phyloP scores from a whole-genome alignment of 2,888 invertebrate genomes.

The Empis livida region DNA sequence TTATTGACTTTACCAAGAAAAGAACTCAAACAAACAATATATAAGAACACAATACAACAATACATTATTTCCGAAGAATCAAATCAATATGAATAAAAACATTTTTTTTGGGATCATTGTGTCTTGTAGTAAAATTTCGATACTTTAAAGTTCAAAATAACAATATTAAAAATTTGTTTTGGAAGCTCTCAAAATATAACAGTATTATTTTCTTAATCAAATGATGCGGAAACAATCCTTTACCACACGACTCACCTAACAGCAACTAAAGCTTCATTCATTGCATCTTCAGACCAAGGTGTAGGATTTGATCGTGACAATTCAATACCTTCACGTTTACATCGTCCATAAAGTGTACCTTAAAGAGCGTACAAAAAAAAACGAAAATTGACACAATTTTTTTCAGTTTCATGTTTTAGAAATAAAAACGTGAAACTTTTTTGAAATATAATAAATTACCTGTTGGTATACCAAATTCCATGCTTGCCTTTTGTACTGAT shows the following conservation, averaged over 20 bases:
- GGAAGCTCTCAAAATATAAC: too few species aligned
- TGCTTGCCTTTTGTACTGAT: constrained; percentile 75
- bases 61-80: too few species aligned
- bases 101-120: too few species aligned
- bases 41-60: too few species aligned
- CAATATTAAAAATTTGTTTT: too few species aligned
- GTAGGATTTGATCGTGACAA: constrained; percentile 80
- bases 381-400: not conserved
- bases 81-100: too few species aligned
- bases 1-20: too few species aligned
- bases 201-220: too few species aligned
- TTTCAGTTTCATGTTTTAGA: not conserved
- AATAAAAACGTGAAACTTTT: not conserved
- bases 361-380: constrained; percentile 6
- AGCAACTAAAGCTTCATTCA: constrained; percentile 81
- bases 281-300: constrained; percentile 87
- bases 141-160: too few species aligned
- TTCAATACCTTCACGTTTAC: constrained; percentile 82
- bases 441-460: constrained; percentile 36
- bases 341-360: constrained; percentile 76
- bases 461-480: constrained; percentile 77
- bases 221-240: not conserved
- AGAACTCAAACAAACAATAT: too few species aligned
- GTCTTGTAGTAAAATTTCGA: too few species aligned
- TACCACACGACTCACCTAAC: constrained; percentile 48